phyloP scores from a whole-genome alignment of 2,113 vertebrate species.

The Polyodon spathula region DNA sequence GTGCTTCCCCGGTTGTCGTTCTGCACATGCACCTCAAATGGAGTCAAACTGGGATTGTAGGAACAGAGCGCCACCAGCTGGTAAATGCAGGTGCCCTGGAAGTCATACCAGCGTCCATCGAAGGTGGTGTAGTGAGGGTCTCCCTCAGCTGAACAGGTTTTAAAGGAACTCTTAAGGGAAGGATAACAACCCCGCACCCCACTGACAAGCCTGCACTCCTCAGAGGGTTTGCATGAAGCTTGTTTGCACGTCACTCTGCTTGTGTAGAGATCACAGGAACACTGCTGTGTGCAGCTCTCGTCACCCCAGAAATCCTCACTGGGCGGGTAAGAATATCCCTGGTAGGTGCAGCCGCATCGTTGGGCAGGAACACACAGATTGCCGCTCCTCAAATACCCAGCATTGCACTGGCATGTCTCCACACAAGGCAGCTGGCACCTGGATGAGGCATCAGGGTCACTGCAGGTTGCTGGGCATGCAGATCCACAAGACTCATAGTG shows the following conservation, averaged over 20 bases:
- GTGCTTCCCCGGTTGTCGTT: constrained; percentile 11
- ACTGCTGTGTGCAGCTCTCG: constrained; percentile 24
- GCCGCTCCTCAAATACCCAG: constrained; percentile 38
- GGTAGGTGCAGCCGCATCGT: constrained; percentile 37
- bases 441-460: constrained; percentile 6
- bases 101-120: constrained; percentile 16
- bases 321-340: constrained; percentile 33
- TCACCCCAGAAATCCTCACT: constrained; percentile 33
- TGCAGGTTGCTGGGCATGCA: constrained; percentile 44
- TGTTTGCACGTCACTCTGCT: constrained; percentile 16
- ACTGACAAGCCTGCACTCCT: not conserved
- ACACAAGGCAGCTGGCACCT: constrained; percentile 37
- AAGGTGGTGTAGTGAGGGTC: constrained; percentile 21
- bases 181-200: constrained; percentile 12
- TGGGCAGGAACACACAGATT: constrained; percentile 34
- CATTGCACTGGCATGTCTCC: constrained; percentile 44
- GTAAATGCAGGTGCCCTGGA: constrained; percentile 23
- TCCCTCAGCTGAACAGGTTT: constrained; percentile 17
- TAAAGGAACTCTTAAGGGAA: not conserved
- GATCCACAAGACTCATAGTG: constrained; percentile 41
- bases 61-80: constrained; percentile 21
- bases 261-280: constrained; percentile 22
- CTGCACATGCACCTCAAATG: constrained; percentile 16
- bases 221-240: not conserved
- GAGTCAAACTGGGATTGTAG: constrained; percentile 9